Percentiles rank a stretch among this genome's conserved stretches.
phyloP scores from a whole-genome alignment of 2,113 vertebrate species.

The Quiscalus mexicanus region DNA sequence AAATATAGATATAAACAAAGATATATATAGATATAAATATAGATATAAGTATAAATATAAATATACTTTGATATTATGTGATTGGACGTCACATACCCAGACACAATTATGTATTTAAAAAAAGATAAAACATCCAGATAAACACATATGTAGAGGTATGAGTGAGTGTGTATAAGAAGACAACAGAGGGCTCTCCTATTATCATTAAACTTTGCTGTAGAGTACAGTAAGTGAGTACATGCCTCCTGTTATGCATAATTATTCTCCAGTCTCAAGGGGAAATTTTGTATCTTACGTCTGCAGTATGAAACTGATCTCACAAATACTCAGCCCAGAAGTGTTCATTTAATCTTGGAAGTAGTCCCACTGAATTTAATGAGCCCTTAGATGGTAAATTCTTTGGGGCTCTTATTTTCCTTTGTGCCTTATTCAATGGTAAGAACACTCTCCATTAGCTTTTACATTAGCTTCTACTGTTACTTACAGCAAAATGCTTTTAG shows the following conservation, averaged over 20 bases:
- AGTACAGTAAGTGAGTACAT: background rate
- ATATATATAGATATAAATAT: background rate
- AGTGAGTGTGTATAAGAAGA: background rate
- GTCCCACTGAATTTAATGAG: slow-evolving; percentile 52
- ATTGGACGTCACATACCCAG: background rate
- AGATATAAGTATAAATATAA: no score
- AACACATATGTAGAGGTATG: background rate
- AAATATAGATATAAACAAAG: background rate
- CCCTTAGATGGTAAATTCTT: slow-evolving; percentile 28
- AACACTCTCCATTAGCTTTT: slow-evolving; percentile 26
- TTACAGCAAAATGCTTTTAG: slow-evolving; percentile 52
- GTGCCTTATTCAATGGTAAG: slow-evolving; percentile 19
- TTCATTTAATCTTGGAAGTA: slow-evolving; percentile 58
- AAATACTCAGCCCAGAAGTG: slow-evolving; percentile 34
- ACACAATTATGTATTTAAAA: background rate
- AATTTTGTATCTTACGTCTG: background rate
- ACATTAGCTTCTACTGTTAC: slow-evolving; percentile 43
- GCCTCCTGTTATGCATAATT: background rate
- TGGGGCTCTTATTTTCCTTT: slow-evolving; percentile 14
- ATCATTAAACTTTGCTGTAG: background rate
- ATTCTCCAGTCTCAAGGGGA: slow-evolving; percentile 12
- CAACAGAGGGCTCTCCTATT: background rate
- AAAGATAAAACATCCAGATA: background rate
- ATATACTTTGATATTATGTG: background rate
- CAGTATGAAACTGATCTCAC: slow-evolving; percentile 41